A percentile compares a stretch with the other conserved stretches of the same genome.
Conservation (phyloP, 2,888 invertebrate genomes). For the Branchellion lobata region DNA sequence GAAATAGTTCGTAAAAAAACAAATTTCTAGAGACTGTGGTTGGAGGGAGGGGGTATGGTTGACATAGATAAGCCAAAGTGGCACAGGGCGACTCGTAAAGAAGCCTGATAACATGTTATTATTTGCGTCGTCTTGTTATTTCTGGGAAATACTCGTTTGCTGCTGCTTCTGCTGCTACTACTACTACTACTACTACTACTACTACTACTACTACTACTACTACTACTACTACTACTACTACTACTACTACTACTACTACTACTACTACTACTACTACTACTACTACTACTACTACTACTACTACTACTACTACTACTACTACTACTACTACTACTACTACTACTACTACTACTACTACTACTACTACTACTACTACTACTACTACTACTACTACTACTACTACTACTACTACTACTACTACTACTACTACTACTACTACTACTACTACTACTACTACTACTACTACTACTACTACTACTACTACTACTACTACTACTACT, state of each 20-base stretch:
- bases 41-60: too few species aligned
- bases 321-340: conserved; percentile 35
- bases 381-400: conserved; percentile 11
- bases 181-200: conserved; percentile 14
- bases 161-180: conserved; percentile 10
- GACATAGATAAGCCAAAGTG: too few species aligned
- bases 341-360: conserved; percentile 21
- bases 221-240: not conserved
- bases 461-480: conserved; percentile 5
- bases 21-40: too few species aligned
- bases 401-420: not conserved
- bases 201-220: conserved; percentile 14
- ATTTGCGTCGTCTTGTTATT: too few species aligned
- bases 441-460: not conserved
- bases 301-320: conserved; percentile 39
- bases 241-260: conserved; percentile 14
- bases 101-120: too few species aligned
- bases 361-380: conserved; percentile 36
- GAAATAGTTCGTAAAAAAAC: too few species aligned
- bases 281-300: conserved; percentile 25
- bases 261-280: not conserved
- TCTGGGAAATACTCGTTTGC: too few species aligned
- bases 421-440: not conserved
- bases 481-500: conserved; percentile 37
- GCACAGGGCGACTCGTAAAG: too few species aligned